Conservation (phyloP, 2,888 invertebrate genomes). For the Torymus auratus region DNA sequence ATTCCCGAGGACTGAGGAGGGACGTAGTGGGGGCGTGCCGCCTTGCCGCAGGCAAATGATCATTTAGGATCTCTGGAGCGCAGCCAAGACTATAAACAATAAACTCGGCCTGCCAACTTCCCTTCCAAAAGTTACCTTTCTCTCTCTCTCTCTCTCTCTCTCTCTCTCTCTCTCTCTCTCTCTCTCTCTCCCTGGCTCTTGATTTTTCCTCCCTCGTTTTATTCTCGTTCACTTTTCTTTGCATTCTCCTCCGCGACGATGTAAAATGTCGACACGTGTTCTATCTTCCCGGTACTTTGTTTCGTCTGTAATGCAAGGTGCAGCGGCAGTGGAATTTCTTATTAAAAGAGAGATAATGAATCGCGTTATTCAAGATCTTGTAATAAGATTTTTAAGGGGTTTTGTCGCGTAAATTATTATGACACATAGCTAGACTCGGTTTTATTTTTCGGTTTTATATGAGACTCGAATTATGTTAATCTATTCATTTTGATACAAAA, state of each 20-base stretch:
- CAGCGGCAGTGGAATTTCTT: no score
- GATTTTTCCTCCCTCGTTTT: no score
- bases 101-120: slow-evolving; percentile 44
- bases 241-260: background rate
- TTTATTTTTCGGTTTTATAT: no score
- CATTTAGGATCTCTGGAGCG: slow-evolving; percentile 36
- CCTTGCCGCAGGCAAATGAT: slow-evolving; percentile 13
- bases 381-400: no score
- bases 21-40: no score
- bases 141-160: slow-evolving; percentile 3
- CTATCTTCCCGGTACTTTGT: background rate
- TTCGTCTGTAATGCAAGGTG: background rate
- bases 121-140: slow-evolving; percentile 18
- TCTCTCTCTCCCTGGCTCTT: background rate
- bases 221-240: background rate
- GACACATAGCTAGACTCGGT: no score
- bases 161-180: background rate
- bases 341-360: no score
- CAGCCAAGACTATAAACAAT: slow-evolving; percentile 44
- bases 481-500: no score
- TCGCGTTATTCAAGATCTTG: no score
- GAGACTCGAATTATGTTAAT: no score
- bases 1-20: no score
- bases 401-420: no score
- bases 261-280: slow-evolving; percentile 20